phyloP scores from a whole-genome alignment of 23 tunicate species.

The Styela plicata region DNA sequence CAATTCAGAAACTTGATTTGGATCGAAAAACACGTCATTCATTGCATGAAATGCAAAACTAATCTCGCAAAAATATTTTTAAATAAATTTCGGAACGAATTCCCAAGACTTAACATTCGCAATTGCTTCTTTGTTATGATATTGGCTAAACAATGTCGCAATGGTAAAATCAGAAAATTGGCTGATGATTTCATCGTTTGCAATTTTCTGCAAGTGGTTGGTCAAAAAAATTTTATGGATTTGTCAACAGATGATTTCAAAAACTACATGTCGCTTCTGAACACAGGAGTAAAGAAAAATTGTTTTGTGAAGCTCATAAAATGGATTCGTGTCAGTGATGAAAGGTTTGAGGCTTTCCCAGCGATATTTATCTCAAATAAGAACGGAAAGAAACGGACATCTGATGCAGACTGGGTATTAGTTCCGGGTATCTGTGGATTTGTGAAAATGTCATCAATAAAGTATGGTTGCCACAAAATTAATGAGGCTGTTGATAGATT shows the following conservation, averaged over 20 bases:
- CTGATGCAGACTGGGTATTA: too few relatives aligned
- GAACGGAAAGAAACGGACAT: too few relatives aligned
- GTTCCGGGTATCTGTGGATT: background rate
- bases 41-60: background rate
- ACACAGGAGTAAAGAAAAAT: background rate
- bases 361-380: too few relatives aligned
- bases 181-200: background rate
- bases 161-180: background rate
- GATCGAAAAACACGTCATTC: background rate
- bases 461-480: background rate
- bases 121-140: background rate
- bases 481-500: background rate
- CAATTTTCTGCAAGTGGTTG: background rate
- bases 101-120: background rate
- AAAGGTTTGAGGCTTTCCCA: background rate
- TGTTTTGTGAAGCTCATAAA: background rate
- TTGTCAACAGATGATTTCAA: background rate
- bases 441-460: background rate
- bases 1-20: background rate
- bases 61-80: background rate
- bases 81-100: background rate
- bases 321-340: background rate
- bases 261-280: background rate
- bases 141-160: background rate
- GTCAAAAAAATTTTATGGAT: background rate